Evolutionary conservation across 2,888 invertebrate genomes (phyloP), one percentile per base, ranked within the genome.

Genomic region (Amorpha juglandis): DNA sequence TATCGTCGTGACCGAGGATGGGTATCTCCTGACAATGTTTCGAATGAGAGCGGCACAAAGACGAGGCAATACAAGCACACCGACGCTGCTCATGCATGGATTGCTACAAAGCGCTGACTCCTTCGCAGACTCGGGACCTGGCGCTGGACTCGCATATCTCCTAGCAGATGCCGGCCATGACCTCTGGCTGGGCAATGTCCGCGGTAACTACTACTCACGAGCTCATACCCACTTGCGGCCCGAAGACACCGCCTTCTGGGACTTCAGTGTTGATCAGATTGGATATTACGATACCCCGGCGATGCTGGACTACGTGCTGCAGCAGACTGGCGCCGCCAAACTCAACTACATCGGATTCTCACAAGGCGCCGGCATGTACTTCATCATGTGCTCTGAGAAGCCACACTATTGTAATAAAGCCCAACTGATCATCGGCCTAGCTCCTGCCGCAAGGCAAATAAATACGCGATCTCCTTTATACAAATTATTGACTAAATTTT

Each of bases 261-360:
- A 94, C 48, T 95, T 95, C 74, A 96, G 96, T 66, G 96, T 95
- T 91, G 96, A 98, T 77, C 95, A 97, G 79, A 96, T 97, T 79
- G 97, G 96, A 0, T 80, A 89, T 27, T 95, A 94, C 74, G 98
- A 98, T 81, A 76, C 98, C 0, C 97, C 98, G 0, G 95, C 96
- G 0, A 81, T 83, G 50, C 78, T 89, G 0, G 89, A 91, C 63
- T 85, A 87, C 52, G 81, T 91, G 1, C 67, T 91, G 7, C 68
- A 80, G 0, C 69, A 80, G 6, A 88, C 90, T 0, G 73, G 74
- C 1, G 69, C 71, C 0, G 69, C 75, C 0, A 87, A 83, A 48
- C 63, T 91, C 45, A 89, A 87, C 53, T 90, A 85, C 45, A 95
- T 96, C 6, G 98, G 97, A 0, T 97, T 97, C 80, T 97, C 97